Conservation (phyloP, 2,113 vertebrate species). For the Ptilonorhynchus violaceus region DNA sequence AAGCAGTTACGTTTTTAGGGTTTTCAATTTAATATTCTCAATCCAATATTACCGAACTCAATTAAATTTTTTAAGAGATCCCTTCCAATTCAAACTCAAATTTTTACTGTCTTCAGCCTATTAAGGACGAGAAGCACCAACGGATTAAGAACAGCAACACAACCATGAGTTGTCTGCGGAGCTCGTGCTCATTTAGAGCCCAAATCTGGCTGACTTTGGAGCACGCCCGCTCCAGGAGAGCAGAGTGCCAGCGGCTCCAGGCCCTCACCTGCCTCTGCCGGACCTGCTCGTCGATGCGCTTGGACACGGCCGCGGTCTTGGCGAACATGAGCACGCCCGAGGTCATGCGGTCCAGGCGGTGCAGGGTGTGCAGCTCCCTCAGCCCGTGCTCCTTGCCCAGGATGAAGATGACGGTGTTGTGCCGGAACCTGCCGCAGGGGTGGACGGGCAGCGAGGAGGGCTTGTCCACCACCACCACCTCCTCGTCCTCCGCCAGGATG, state of each 20-base stretch:
- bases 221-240: neutral
- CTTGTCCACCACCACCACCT: conserved; percentile 93
- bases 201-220: neutral
- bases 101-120: neutral
- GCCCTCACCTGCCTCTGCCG: conserved; percentile 87
- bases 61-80: neutral
- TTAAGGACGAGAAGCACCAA: fast-evolving
- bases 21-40: neutral
- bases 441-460: conserved; percentile 94
- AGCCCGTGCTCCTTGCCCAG: conserved; percentile 90
- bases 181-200: neutral
- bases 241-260: neutral
- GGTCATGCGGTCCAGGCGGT: conserved; percentile 92
- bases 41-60: fast-evolving
- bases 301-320: conserved; percentile 82
- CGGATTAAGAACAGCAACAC: neutral
- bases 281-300: conserved; percentile 91
- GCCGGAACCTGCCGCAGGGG: conserved; percentile 92
- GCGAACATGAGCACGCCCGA: conserved; percentile 96
- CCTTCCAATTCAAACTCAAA: neutral
- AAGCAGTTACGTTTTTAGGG: neutral
- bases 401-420: conserved; percentile 97
- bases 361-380: conserved; percentile 87
- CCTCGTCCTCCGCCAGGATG: conserved; percentile 83
- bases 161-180: neutral